Conservation (phyloP, 2,888 invertebrate genomes). For the Lasioglossum calceatum region DNA sequence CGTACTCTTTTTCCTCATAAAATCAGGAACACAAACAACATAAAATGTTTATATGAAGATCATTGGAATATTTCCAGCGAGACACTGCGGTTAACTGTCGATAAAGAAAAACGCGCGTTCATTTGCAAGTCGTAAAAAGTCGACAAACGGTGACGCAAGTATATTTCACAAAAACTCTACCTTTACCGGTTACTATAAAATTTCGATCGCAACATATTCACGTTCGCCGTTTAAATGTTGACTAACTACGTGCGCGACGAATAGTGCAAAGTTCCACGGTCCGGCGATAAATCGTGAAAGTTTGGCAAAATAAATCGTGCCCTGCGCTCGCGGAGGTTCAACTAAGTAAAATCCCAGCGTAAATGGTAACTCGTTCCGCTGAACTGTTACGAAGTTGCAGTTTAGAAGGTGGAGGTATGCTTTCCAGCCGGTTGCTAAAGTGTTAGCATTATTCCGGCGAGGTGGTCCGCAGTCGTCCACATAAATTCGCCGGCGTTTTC, state of each 20-base stretch:
- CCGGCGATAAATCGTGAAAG: not conserved
- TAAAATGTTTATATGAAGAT: too few relatives aligned
- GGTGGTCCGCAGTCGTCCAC: not conserved
- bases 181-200: not conserved
- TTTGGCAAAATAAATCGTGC: not conserved
- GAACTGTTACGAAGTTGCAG: not conserved
- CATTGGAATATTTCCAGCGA: too few relatives aligned
- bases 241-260: not conserved
- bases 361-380: not conserved
- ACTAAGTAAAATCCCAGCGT: not conserved
- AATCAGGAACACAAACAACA: too few relatives aligned
- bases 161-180: not conserved
- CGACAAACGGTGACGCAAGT: too few relatives aligned
- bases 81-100: too few relatives aligned
- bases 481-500: not conserved
- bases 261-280: not conserved
- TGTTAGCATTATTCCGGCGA: not conserved
- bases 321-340: not conserved
- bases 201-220: not conserved
- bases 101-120: too few relatives aligned
- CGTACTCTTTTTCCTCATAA: too few relatives aligned
- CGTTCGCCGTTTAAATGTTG: not conserved
- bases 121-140: not conserved
- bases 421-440: constrained; percentile 1
- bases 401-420: not conserved